phyloP scores from a whole-genome alignment of 2,888 invertebrate species.

The Andrena trimmerana region DNA sequence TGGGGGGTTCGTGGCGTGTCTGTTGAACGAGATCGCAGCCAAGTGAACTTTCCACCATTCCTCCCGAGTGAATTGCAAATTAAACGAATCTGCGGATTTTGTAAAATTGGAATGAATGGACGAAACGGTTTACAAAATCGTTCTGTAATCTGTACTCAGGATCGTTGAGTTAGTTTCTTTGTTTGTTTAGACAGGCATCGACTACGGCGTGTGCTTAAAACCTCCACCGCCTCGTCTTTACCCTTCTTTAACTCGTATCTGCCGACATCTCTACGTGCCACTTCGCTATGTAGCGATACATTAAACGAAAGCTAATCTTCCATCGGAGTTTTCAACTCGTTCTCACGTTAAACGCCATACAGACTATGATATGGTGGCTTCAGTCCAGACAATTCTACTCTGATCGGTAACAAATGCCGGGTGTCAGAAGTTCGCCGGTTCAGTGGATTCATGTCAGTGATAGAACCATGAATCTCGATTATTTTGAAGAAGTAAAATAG shows the following conservation, averaged over 20 bases:
- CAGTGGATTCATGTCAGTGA: neutral
- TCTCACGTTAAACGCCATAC: conserved; percentile 23
- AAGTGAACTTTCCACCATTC: neutral
- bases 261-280: conserved; percentile 7
- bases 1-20: too few species aligned
- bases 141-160: neutral
- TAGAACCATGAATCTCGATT: conserved; percentile 4
- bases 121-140: neutral
- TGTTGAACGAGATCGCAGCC: neutral
- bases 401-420: conserved; percentile 46
- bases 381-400: neutral
- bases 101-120: neutral
- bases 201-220: conserved; percentile 43
- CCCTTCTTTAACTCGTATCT: neutral
- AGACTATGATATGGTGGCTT: conserved; percentile 3
- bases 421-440: neutral
- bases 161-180: neutral
- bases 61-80: neutral
- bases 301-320: conserved; percentile 9
- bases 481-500: neutral
- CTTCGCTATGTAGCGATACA: neutral
- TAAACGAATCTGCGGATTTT: neutral
- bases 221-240: conserved; percentile 19
- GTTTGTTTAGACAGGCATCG: neutral
- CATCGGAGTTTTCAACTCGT: conserved; percentile 12